These are phyloP conservation scores for Gallinago paraguaiae DNA, from an alignment of 2,113 vertebrate species.

Conservation along the genomic window DNA sequence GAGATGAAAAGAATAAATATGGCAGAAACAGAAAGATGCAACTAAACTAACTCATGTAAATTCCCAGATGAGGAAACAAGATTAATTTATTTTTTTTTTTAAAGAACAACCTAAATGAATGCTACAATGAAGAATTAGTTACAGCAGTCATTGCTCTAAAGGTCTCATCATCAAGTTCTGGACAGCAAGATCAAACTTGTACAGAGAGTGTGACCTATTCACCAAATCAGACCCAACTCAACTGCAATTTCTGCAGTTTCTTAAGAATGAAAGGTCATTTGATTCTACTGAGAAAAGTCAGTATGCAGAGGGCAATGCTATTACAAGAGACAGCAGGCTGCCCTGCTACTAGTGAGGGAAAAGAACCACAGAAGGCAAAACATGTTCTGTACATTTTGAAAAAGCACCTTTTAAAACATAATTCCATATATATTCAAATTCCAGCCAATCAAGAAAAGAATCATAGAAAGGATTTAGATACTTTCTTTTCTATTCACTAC, in stretches of 20 bases:
- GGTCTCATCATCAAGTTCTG: background rate
- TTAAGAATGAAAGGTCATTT: background rate
- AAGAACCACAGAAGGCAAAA: background rate
- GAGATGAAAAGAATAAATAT: background rate
- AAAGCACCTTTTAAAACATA: background rate
- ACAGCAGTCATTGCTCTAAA: background rate
- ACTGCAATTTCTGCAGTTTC: background rate
- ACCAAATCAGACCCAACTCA: background rate
- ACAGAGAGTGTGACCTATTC: background rate
- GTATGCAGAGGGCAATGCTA: background rate
- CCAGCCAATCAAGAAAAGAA: background rate
- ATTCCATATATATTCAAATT: background rate
- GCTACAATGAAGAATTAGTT: background rate
- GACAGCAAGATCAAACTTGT: background rate
- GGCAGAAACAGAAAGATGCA: background rate
- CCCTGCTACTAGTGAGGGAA: background rate
- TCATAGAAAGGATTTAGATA: background rate
- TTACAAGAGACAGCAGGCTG: background rate
- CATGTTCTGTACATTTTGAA: background rate
- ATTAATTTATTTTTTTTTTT: background rate
- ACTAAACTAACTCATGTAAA: background rate
- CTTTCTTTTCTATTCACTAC: background rate
- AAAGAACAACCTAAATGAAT: fast-evolving
- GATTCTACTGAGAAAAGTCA: background rate
- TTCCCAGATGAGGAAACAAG: background rate